phyloP scores from a whole-genome alignment of 2,888 invertebrate species.

The Baccha elongata region DNA sequence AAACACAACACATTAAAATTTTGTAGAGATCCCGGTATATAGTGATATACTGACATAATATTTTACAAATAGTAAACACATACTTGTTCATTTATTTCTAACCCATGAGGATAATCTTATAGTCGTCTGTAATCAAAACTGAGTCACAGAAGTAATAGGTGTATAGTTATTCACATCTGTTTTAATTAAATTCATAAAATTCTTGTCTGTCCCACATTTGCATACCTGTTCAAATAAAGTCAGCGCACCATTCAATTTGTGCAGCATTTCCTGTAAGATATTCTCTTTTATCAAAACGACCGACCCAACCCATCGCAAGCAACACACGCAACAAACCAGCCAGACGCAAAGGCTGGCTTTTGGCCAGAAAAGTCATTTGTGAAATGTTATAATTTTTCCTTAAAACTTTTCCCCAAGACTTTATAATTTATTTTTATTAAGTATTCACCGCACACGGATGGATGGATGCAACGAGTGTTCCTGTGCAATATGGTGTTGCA shows the following conservation, averaged over 20 bases:
- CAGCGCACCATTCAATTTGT: slow-evolving; percentile 27
- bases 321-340: background rate
- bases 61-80: too few species aligned
- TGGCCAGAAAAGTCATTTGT: slow-evolving; percentile 72
- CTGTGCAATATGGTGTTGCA: background rate
- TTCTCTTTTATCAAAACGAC: slow-evolving; percentile 27
- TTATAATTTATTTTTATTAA: slow-evolving; percentile 64
- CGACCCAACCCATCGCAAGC: too few species aligned
- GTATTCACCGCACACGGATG: background rate
- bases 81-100: too few species aligned
- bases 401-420: slow-evolving; percentile 24
- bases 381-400: slow-evolving; percentile 67
- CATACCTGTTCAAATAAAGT: slow-evolving; percentile 62
- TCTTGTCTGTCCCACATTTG: slow-evolving; percentile 16
- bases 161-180: slow-evolving; percentile 5
- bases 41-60: too few species aligned
- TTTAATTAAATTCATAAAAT: slow-evolving; percentile 19
- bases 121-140: too few species aligned
- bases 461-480: slow-evolving; percentile 9
- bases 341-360: slow-evolving; percentile 48
- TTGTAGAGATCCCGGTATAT: too few species aligned
- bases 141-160: too few species aligned
- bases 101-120: too few species aligned
- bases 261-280: slow-evolving; percentile 42
- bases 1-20: too few species aligned